Percentiles rank a stretch among this genome's conserved stretches.
Conservation (phyloP, 2,888 invertebrate genomes). For the Acrocyrtus sp. region DNA sequence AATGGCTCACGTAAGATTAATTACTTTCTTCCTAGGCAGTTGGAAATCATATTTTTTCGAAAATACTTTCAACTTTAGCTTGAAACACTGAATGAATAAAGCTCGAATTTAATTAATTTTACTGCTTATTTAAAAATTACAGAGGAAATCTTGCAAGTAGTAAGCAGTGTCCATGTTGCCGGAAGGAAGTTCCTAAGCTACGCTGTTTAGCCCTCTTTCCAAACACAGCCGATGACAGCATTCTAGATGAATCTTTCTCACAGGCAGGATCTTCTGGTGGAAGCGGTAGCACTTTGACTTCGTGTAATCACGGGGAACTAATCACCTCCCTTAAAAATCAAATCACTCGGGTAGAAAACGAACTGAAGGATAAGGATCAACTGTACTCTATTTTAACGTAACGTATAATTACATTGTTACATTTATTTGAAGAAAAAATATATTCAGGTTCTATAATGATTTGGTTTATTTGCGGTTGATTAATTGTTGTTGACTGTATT, state of each 20-base stretch:
- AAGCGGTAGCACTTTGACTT: neutral
- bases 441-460: too few species aligned
- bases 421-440: neutral
- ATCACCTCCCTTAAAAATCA: conserved; percentile 16
- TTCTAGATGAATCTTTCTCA: conserved; percentile 37
- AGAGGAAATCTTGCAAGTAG: conserved; percentile 43
- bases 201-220: conserved; percentile 46
- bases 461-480: neutral
- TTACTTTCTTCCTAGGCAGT: neutral
- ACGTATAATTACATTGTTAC: neutral
- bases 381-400: conserved; percentile 18
- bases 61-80: too few species aligned
- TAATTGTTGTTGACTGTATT: neutral
- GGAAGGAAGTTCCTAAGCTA: conserved; percentile 44
- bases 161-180: conserved; percentile 53
- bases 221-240: conserved; percentile 38
- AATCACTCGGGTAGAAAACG: neutral
- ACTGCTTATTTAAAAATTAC: neutral
- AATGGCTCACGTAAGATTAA: conserved; percentile 52
- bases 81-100: too few species aligned
- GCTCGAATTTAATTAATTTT: too few species aligned
- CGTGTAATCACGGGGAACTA: conserved; percentile 28
- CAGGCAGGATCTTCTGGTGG: neutral
- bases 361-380: conserved; percentile 18
- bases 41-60: too few species aligned